phyloP scores from a whole-genome alignment of 2,797 vertebrate genomes.

The Antrozous pallidus region DNA sequence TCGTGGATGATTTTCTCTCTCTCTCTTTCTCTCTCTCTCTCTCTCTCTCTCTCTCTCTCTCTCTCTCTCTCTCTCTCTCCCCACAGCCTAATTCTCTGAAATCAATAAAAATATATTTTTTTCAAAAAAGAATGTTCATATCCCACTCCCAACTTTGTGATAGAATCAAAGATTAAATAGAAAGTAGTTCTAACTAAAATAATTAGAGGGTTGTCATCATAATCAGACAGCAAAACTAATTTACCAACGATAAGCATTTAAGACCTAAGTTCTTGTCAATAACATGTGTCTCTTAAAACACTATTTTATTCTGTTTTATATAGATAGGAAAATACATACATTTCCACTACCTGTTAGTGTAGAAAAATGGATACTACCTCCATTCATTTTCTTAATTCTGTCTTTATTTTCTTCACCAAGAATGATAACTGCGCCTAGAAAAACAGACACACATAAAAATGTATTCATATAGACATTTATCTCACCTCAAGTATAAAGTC shows the following conservation, averaged over 20 bases:
- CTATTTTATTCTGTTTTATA: neutral
- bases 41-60: too few species aligned
- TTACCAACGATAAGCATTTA: neutral
- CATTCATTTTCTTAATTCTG: slow-evolving; percentile 19
- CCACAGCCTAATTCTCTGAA: too few species aligned
- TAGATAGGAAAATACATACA: neutral
- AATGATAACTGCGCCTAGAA: neutral
- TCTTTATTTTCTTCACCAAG: neutral
- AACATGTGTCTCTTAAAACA: neutral
- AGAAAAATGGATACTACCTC: neutral
- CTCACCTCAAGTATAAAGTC: slow-evolving; percentile 45
- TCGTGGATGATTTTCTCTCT: too few species aligned
- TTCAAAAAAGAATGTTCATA: neutral
- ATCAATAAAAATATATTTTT: too few species aligned
- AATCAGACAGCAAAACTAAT: neutral
- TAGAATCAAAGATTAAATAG: neutral
- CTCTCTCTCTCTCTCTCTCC: too few species aligned
- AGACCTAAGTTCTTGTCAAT: neutral
- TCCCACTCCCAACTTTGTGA: neutral
- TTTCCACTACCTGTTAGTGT: neutral
- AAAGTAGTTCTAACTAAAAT: neutral
- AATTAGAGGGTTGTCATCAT: neutral
- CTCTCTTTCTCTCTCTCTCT: too few species aligned
- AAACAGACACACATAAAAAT: neutral
- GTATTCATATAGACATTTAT: neutral